Percentiles rank a stretch among this genome's conserved stretches.
Evolutionary conservation across 2,888 invertebrate species (phyloP).

Genomic region (Eristalinus aeneus): DNA sequence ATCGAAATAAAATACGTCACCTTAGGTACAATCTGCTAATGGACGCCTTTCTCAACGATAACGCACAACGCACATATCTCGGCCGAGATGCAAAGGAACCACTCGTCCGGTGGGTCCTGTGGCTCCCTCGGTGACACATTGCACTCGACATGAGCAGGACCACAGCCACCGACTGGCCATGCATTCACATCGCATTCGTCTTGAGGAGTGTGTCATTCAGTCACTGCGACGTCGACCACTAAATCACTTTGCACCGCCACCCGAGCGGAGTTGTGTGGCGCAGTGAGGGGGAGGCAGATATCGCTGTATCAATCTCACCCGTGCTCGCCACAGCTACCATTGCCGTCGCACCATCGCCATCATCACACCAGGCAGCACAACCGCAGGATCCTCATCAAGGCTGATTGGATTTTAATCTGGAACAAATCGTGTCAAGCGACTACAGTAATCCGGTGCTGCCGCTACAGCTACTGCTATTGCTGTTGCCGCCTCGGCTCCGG

Average conservation of each 20-base stretch:
- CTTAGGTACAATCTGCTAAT: neutral
- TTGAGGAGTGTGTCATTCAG: neutral
- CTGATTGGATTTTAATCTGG: conserved; percentile 70
- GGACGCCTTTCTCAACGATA: neutral
- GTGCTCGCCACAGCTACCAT: conserved; percentile 1
- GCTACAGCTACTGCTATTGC: conserved; percentile 1
- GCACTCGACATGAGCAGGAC: neutral
- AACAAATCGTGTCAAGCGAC: conserved; percentile 66
- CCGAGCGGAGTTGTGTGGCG: neutral
- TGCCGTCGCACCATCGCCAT: neutral
- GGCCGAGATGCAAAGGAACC: neutral
- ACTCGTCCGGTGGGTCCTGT: neutral
- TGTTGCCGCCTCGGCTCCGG: conserved; percentile 1
- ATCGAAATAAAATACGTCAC: neutral
- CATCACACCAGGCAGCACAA: neutral
- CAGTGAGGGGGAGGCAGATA: neutral
- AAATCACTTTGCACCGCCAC: conserved; percentile 2
- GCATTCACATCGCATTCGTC: neutral
- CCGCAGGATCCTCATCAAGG: conserved; percentile 59
- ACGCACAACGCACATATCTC: neutral
- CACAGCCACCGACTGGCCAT: neutral
- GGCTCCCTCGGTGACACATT: neutral
- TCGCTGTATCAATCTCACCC: conserved; percentile 16
- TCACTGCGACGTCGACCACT: neutral
- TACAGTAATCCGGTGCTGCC: conserved; percentile 56